These are phyloP conservation scores for Zaprionus inermis DNA, from an alignment of 1,140 invertebrate species.

Conservation along the genomic window DNA sequence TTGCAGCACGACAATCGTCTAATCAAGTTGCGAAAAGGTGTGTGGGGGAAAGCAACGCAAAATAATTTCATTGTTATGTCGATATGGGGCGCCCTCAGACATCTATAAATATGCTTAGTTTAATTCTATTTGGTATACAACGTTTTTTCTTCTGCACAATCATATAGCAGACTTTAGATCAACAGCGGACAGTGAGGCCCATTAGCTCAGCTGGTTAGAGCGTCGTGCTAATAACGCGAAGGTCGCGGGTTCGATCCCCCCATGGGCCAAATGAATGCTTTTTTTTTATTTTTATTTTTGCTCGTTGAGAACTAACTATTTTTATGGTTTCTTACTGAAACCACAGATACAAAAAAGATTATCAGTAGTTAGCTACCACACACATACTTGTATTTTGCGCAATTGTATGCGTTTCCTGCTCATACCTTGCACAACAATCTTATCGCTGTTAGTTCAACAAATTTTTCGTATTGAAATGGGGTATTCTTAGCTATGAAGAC, in stretches of 20 bases:
- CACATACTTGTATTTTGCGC: background rate
- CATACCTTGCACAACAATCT: conserved; percentile 9
- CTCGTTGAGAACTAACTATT: background rate
- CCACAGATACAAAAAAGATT: background rate
- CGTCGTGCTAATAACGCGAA: conserved; percentile 87
- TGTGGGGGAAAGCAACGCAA: background rate
- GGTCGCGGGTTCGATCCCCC: conserved; percentile 87
- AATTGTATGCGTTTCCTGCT: background rate
- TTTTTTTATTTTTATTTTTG: conserved; percentile 12
- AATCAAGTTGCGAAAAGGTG: conserved; percentile 1
- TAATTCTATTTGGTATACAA: background rate
- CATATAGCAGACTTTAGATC: conserved; percentile 1
- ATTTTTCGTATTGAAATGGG: background rate
- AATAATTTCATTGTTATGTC: conserved; percentile 14
- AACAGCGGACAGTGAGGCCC: conserved; percentile 53
- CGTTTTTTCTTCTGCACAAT: too few species aligned
- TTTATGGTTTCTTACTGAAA: background rate
- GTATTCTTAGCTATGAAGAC: background rate
- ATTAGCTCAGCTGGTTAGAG: conserved; percentile 86
- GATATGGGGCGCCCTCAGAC: conserved; percentile 4
- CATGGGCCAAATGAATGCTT: conserved; percentile 61
- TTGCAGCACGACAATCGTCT: conserved; percentile 10
- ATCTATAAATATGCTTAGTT: conserved; percentile 12
- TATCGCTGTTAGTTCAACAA: background rate
- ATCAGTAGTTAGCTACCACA: background rate